Conservation (phyloP, 2,888 invertebrate genomes). For the Mythimna lalbum region DNA sequence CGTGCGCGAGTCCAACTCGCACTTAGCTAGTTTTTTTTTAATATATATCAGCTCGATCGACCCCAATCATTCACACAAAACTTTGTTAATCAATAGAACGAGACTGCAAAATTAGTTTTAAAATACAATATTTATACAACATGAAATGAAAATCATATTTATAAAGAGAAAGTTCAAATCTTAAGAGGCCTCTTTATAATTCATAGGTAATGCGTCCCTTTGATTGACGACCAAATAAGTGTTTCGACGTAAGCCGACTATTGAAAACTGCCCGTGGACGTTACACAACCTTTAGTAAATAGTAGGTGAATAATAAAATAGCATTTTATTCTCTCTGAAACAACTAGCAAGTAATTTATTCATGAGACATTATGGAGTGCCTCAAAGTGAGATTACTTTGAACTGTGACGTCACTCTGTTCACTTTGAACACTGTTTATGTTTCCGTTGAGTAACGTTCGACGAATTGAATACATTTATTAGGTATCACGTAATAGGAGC, state of each 20-base stretch:
- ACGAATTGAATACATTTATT: constrained; percentile 11
- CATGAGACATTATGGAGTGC: constrained; percentile 58
- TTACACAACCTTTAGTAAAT: constrained; percentile 28
- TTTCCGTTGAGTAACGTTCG: constrained; percentile 8
- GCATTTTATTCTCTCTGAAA: constrained; percentile 53
- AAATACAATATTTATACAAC: constrained; percentile 14
- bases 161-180: not conserved
- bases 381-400: constrained; percentile 52
- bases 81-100: constrained; percentile 23
- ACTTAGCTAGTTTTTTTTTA: too few relatives aligned
- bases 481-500: not conserved
- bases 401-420: constrained; percentile 28
- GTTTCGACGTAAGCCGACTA: not conserved
- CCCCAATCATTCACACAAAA: constrained; percentile 25
- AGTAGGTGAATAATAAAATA: constrained; percentile 53
- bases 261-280: constrained; percentile 9
- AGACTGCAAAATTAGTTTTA: constrained; percentile 16
- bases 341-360: constrained; percentile 62
- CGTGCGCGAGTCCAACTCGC: too few relatives aligned
- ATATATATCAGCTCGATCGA: not conserved
- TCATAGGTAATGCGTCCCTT: constrained; percentile 1
- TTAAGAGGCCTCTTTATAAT: not conserved
- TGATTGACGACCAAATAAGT: constrained; percentile 6
- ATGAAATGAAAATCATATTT: constrained; percentile 2
- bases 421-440: constrained; percentile 19